A percentile compares a stretch with the other conserved stretches of the same genome.
Evolutionary conservation across 2,797 vertebrate species (phyloP).

Genomic region (Brachymystax lenok): DNA sequence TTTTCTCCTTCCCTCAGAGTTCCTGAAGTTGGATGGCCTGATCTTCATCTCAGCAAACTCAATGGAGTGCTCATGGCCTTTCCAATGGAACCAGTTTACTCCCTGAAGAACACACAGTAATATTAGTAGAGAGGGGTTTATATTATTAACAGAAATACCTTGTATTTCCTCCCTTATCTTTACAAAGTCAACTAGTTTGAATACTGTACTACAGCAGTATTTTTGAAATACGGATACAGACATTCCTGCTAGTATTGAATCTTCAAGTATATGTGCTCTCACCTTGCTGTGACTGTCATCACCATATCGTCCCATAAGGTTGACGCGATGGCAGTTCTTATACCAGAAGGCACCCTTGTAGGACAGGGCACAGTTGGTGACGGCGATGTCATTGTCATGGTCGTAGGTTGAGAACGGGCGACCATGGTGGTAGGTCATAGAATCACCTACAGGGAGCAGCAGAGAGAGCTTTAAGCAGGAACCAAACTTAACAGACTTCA

Average conservation of each 20-base stretch:
- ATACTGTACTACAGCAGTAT: background rate
- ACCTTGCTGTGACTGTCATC: constrained; percentile 97
- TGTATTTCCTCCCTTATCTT: background rate
- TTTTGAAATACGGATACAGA: background rate
- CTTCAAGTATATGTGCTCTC: constrained; percentile 26
- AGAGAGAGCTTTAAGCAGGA: background rate
- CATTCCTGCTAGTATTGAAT: background rate
- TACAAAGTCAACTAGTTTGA: background rate
- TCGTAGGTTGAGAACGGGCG: constrained; percentile 93
- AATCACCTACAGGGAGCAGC: constrained; percentile 80
- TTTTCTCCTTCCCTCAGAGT: constrained; percentile 92
- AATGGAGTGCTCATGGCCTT: constrained; percentile 93
- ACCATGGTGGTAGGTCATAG: constrained; percentile 93
- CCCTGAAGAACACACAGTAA: constrained; percentile 72
- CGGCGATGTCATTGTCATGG: constrained; percentile 93
- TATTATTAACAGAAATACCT: background rate
- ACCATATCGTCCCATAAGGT: constrained; percentile 94
- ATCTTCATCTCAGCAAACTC: constrained; percentile 97
- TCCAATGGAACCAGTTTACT: constrained; percentile 99
- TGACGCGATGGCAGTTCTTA: constrained; percentile 96
- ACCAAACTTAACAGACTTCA: background rate
- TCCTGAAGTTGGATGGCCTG: constrained; percentile 91
- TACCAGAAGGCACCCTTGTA: constrained; percentile 99
- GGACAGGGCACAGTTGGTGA: constrained; percentile 96
- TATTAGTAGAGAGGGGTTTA: background rate